These are phyloP conservation scores for Pseudotriccus pelzelni DNA, from an alignment of 2,797 vertebrate genomes.

Conservation along the genomic window DNA sequence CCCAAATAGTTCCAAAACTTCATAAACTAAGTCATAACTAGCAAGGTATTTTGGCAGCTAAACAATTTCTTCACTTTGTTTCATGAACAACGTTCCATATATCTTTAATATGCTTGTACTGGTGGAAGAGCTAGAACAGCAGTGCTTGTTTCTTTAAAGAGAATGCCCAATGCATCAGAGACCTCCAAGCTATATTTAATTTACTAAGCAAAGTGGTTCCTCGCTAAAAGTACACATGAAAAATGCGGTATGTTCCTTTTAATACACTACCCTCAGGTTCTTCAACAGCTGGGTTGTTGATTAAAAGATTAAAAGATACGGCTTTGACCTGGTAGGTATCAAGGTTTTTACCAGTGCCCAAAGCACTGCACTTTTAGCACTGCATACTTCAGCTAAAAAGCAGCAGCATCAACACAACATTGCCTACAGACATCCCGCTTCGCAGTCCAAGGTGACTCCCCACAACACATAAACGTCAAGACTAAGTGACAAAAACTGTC, in stretches of 20 bases:
- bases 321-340: not conserved
- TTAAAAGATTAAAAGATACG: not conserved
- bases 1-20: not conserved
- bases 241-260: not conserved
- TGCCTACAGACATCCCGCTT: rapidly evolving
- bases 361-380: not conserved
- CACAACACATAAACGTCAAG: not conserved
- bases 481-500: not conserved
- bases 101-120: not conserved
- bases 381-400: not conserved
- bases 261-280: not conserved
- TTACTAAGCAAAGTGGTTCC: not conserved
- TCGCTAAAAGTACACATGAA: not conserved
- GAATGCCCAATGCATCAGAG: not conserved
- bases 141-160: not conserved
- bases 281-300: not conserved
- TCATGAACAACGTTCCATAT: not conserved
- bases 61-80: not conserved
- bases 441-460: not conserved
- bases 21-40: not conserved
- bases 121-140: not conserved
- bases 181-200: not conserved
- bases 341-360: not conserved
- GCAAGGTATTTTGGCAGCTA: not conserved
- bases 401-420: not conserved